These are phyloP conservation scores for Lanius collurio DNA, from an alignment of 2,113 vertebrate species.

Conservation along the genomic window DNA sequence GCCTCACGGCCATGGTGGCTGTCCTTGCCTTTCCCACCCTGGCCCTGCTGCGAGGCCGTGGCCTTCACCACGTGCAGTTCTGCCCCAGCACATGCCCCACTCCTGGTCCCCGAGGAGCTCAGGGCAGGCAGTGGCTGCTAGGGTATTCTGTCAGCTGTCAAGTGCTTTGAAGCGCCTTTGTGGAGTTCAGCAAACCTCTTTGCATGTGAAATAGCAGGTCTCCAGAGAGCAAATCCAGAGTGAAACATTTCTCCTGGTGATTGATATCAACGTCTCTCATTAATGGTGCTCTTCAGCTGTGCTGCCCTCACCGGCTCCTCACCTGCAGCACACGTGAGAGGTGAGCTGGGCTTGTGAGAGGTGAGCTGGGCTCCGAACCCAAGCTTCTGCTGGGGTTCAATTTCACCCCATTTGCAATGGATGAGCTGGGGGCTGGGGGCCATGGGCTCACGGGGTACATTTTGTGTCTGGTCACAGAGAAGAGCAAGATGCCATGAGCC, in stretches of 20 bases:
- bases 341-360: not conserved
- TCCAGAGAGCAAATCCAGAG: not conserved
- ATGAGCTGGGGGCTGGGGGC: not conserved
- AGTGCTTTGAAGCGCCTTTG: not conserved
- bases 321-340: not conserved
- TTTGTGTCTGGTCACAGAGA: not conserved
- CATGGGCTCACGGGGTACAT: fast-evolving
- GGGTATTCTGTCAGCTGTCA: not conserved
- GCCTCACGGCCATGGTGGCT: fast-evolving
- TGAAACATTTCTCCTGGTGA: not conserved
- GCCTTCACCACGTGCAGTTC: not conserved
- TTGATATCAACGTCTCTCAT: not conserved
- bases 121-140: not conserved
- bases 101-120: fast-evolving
- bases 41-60: not conserved
- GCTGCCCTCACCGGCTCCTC: not conserved
- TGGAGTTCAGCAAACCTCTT: not conserved
- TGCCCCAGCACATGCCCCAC: not conserved
- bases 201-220: not conserved
- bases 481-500: fast-evolving
- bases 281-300: not conserved
- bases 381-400: not conserved
- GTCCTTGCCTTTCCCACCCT: not conserved
- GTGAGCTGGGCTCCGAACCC: not conserved
- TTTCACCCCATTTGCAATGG: not conserved